These are phyloP conservation scores for Drosophila meridiana DNA, from an alignment of 2,888 invertebrate genomes.

Conservation along the genomic window DNA sequence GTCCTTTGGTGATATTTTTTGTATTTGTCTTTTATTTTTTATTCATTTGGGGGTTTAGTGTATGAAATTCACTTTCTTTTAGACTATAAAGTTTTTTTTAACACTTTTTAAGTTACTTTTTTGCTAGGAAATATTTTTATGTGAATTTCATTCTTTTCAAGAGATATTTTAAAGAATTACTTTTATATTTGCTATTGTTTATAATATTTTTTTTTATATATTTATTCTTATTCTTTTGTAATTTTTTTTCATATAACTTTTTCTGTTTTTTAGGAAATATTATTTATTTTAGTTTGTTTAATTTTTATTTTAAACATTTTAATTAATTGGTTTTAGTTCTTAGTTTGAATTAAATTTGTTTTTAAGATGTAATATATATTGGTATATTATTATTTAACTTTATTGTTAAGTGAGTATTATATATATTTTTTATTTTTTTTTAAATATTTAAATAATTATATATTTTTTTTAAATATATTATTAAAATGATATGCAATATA, in stretches of 20 bases:
- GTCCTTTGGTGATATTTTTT: background rate
- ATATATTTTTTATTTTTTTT: too few relatives aligned
- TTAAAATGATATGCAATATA: too few relatives aligned
- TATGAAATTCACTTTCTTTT: background rate
- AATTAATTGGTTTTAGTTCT: too few relatives aligned
- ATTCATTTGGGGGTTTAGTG: background rate
- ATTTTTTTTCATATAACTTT: background rate
- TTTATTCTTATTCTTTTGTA: background rate
- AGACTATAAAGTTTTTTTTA: background rate
- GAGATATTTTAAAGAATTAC: too few relatives aligned
- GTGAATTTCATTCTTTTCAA: background rate
- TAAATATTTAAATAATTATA: too few relatives aligned
- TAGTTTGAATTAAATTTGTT: too few relatives aligned
- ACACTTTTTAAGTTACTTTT: background rate
- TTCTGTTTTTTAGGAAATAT: background rate
- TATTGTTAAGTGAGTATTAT: too few relatives aligned
- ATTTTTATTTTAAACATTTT: too few relatives aligned
- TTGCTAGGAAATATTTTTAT: background rate
- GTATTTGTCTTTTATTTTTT: background rate
- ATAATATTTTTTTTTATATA: background rate
- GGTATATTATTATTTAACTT: too few relatives aligned
- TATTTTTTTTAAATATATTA: too few relatives aligned
- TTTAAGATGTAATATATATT: too few relatives aligned
- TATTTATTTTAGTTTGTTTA: too few relatives aligned
- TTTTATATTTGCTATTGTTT: background rate